Percentiles rank a stretch among this genome's conserved stretches.
phyloP scores from a whole-genome alignment of 2,113 vertebrate genomes.

The Colaptes auratus region DNA sequence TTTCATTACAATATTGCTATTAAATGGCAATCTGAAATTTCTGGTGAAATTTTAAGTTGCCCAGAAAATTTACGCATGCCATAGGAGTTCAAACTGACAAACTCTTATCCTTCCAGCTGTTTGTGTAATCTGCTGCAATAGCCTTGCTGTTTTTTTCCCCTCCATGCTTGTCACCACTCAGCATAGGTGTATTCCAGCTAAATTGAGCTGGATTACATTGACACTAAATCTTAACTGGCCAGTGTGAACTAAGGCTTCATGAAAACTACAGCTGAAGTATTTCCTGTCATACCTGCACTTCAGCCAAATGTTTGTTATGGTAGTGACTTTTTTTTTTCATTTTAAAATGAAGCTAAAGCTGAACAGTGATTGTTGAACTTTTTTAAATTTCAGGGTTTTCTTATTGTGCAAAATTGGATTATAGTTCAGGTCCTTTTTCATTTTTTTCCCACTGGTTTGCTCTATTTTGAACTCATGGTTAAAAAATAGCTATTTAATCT shows the following conservation, averaged over 20 bases:
- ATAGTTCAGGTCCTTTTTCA: not conserved
- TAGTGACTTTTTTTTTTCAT: not conserved
- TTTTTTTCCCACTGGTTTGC: not conserved
- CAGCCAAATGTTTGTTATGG: not conserved
- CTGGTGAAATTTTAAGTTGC: not conserved
- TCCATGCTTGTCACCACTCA: too few species aligned
- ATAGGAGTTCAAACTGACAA: not conserved
- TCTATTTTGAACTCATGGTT: not conserved
- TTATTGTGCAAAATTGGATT: not conserved
- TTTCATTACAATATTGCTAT: not conserved
- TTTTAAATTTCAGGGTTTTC: not conserved
- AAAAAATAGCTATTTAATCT: not conserved
- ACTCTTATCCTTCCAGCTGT: not conserved
- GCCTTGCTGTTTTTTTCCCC: not conserved
- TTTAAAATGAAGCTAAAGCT: not conserved
- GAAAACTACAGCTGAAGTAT: not conserved
- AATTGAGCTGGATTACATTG: not conserved
- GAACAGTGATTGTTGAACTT: fast-evolving
- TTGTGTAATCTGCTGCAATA: not conserved
- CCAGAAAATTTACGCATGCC: not conserved
- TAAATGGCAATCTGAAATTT: not conserved
- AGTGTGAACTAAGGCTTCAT: not conserved
- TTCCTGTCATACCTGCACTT: not conserved
- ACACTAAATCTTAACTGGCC: not conserved
- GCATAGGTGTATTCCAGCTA: not conserved